phyloP scores from a whole-genome alignment of 2,113 vertebrate genomes.

The Anthoscopus minutus region DNA sequence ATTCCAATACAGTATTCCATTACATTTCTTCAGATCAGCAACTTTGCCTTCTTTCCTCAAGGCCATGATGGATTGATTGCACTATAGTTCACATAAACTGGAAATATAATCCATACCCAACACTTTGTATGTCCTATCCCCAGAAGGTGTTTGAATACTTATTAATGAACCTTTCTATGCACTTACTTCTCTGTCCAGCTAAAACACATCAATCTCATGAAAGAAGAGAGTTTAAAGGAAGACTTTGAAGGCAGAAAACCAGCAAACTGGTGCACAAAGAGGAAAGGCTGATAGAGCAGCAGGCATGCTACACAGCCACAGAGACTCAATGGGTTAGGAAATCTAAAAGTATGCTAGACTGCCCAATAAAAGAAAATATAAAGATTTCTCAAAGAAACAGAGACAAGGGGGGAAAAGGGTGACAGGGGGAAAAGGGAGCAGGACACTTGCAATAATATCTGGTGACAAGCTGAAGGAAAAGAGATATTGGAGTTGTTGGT shows the following conservation, averaged over 20 bases:
- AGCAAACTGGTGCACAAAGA: background rate
- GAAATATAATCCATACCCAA: background rate
- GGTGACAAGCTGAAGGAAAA: background rate
- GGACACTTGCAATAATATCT: background rate
- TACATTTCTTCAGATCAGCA: background rate
- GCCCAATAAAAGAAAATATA: background rate
- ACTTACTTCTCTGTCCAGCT: background rate
- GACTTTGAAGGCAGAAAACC: background rate
- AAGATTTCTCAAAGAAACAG: background rate
- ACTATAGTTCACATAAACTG: background rate
- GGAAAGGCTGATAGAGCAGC: background rate
- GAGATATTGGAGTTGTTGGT: background rate
- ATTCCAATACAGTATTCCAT: too few relatives aligned
- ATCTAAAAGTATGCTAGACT: background rate
- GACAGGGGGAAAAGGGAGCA: accelerated
- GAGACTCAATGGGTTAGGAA: background rate
- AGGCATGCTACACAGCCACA: background rate
- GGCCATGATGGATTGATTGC: background rate
- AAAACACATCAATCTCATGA: background rate
- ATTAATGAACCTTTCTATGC: background rate
- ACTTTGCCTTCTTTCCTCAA: background rate
- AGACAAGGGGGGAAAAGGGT: background rate
- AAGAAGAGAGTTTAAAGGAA: background rate
- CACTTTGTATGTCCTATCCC: background rate
- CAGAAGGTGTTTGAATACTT: background rate